Conservation (phyloP, 2,113 vertebrate species). For the Thamnophis sirtalis region DNA sequence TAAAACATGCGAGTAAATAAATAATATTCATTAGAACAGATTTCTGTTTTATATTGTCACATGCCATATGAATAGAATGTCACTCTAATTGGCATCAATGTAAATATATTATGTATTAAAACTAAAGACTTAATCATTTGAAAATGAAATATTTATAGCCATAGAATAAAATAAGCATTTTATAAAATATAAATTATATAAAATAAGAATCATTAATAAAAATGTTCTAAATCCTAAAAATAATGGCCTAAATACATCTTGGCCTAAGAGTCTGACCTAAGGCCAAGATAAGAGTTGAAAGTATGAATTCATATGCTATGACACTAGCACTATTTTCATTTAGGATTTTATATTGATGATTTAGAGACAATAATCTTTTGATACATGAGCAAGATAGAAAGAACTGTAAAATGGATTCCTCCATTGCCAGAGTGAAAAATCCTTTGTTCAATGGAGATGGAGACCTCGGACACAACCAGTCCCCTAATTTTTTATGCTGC, state of each 20-base stretch:
- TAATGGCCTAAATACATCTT: slow-evolving; percentile 58
- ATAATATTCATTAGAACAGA: slow-evolving; percentile 68
- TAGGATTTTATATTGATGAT: background rate
- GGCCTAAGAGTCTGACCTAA: slow-evolving; percentile 35
- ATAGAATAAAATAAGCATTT: slow-evolving; percentile 72
- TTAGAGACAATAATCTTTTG: background rate
- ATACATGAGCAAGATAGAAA: background rate
- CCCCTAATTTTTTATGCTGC: background rate
- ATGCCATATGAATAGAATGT: slow-evolving; percentile 70
- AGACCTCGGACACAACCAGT: background rate
- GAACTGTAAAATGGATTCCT: background rate
- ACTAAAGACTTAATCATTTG: slow-evolving; percentile 73
- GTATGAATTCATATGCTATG: slow-evolving; percentile 49
- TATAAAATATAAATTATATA: slow-evolving; percentile 23
- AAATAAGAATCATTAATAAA: slow-evolving; percentile 72
- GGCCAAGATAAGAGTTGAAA: slow-evolving; percentile 40
- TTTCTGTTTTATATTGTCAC: slow-evolving; percentile 72
- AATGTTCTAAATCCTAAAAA: slow-evolving; percentile 43
- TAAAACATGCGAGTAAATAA: slow-evolving; percentile 55
- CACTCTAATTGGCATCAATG: slow-evolving; percentile 68
- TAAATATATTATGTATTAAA: slow-evolving; percentile 82
- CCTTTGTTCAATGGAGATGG: background rate
- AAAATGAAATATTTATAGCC: slow-evolving; percentile 75
- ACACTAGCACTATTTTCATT: slow-evolving; percentile 16
- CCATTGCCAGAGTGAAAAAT: background rate